Conservation (phyloP, 1,140 invertebrate genomes). For the Eupristina koningsbergeri region DNA sequence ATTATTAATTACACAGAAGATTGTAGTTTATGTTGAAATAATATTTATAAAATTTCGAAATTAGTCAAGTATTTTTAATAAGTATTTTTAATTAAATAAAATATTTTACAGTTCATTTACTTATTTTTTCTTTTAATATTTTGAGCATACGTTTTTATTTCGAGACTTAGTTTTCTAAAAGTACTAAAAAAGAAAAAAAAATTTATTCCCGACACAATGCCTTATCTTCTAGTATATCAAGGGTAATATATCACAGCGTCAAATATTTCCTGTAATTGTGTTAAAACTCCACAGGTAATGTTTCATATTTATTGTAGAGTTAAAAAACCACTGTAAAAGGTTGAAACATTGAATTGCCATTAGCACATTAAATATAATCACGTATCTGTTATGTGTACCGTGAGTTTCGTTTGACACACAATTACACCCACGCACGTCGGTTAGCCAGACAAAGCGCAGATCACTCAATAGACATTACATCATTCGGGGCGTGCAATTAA, state of each 20-base stretch:
- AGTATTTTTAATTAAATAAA: too few relatives aligned
- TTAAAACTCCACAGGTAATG: neutral
- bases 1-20: too few relatives aligned
- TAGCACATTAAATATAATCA: neutral
- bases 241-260: neutral
- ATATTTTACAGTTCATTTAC: too few relatives aligned
- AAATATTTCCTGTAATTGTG: neutral
- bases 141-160: too few relatives aligned
- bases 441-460: neutral
- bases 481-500: neutral
- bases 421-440: neutral
- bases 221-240: neutral
- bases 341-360: neutral
- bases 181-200: too few relatives aligned
- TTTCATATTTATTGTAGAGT: neutral
- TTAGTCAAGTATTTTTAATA: too few relatives aligned
- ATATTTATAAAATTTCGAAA: too few relatives aligned
- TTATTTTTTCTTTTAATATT: too few relatives aligned
- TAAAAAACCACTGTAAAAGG: neutral
- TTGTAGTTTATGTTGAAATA: too few relatives aligned
- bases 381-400: neutral
- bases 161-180: too few relatives aligned
- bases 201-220: too few relatives aligned
- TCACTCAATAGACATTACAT: neutral
- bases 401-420: neutral